Evolutionary conservation across 2,888 invertebrate species (phyloP), one percentile per base, ranked within the genome.

Genomic region (Nasonia oneida): DNA sequence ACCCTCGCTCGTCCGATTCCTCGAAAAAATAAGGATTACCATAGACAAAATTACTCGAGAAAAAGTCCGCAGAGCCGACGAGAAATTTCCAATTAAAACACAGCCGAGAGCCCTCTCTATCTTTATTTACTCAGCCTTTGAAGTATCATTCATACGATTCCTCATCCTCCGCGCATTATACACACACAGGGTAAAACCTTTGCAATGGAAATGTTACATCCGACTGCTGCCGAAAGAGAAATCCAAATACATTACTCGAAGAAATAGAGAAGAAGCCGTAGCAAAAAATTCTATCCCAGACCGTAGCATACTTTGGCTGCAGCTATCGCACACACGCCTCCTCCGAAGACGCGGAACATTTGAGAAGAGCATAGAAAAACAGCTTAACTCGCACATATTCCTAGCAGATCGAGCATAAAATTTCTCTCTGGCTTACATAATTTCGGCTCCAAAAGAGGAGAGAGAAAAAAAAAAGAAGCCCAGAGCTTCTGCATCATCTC

Each of bases 341-440:
- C 29, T 29, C n/a, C 53, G 14, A 42, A n/a, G 18, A 74, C 23
- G 23, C 29, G 29, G 29, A 80, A 76, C 71, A 81, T 77, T 84
- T 4, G 29, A 73, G 23, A 39, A 74, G 73, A 73, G 23, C 14
- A 29, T 29, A 78, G 73, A 82, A 85, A 81, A 85, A 82, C 39
- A 85, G 71, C 64, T 81, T 82, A 74, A 67, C 71, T 77, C 78
- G 42, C 23, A 37, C 10, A 78, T 85, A 83, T 85, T 87, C 77
- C 83, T 50, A 71, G 37, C 73, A 80, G 84, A 82, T 77, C 79
- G 85, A 87, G 87, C 85, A 80, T 85, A 83, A 87, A 87, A 85
- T 87, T 85, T 73, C 76, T 53, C 76, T 50, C 79, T 84, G 53
- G 82, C 82, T 87, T 85, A 73, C 84, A 85, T 85, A 83, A 80